phyloP scores from a whole-genome alignment of 2,113 vertebrate species.

The Tympanuchus pallidicinctus region DNA sequence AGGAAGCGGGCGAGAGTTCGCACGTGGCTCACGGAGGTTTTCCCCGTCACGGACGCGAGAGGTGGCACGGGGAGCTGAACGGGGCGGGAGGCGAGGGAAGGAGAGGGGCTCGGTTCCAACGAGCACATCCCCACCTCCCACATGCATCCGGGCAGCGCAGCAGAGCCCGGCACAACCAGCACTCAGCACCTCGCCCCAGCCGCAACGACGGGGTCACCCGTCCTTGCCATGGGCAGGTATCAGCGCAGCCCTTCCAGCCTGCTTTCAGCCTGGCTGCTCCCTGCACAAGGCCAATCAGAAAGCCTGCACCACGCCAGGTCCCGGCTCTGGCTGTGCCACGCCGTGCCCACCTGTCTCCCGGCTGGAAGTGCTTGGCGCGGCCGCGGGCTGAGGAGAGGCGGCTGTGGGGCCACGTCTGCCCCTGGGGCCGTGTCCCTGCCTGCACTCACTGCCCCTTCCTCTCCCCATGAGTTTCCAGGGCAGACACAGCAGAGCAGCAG shows the following conservation, averaged over 20 bases:
- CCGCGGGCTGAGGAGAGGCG: background rate
- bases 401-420: background rate
- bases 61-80: background rate
- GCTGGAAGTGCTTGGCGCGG: background rate
- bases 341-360: background rate
- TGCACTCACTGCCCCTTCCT: background rate
- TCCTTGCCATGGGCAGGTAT: background rate
- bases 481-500: background rate
- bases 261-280: background rate
- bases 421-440: background rate
- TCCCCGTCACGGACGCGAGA: background rate
- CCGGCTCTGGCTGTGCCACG: background rate
- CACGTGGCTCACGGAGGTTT: background rate
- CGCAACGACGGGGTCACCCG: background rate
- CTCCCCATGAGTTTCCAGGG: background rate
- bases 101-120: background rate
- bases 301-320: background rate
- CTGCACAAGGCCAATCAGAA: background rate
- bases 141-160: no score
- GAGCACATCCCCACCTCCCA: background rate
- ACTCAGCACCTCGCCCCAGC: no score
- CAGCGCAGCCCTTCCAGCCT: background rate
- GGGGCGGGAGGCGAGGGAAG: background rate
- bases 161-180: no score
- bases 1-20: conserved; percentile 2